These are phyloP conservation scores for Tenebrio molitor DNA, from an alignment of 1,140 invertebrate genomes.

Conservation along the genomic window DNA sequence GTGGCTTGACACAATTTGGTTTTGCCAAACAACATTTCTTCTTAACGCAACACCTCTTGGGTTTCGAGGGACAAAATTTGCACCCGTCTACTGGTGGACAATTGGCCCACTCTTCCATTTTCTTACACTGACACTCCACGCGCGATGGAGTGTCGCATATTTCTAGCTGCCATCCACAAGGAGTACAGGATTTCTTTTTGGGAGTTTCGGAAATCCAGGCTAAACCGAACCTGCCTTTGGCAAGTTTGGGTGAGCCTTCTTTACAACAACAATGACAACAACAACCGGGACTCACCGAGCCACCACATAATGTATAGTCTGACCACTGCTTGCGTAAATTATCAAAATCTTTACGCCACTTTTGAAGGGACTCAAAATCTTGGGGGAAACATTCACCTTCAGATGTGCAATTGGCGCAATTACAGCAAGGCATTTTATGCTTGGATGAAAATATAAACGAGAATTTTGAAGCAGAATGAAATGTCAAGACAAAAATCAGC, in stretches of 20 bases:
- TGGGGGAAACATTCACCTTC: constrained; percentile 3
- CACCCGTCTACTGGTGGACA: constrained; percentile 16
- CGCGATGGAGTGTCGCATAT: constrained; percentile 56
- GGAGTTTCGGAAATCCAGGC: constrained; percentile 56
- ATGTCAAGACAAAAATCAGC: not conserved
- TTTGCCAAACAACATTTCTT: not conserved
- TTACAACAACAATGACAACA: constrained; percentile 23
- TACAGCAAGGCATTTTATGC: constrained; percentile 3
- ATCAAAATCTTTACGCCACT: constrained; percentile 46
- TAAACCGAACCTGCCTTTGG: constrained; percentile 55
- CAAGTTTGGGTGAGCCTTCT: constrained; percentile 15
- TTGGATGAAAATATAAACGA: not conserved
- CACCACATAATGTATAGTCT: not conserved
- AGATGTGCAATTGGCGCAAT: not conserved
- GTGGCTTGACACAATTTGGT: not conserved
- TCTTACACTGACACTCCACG: constrained; percentile 53
- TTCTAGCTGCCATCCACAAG: constrained; percentile 57
- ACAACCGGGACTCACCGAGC: not conserved
- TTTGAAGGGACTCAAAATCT: constrained; percentile 20
- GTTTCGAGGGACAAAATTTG: not conserved
- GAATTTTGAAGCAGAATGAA: constrained; percentile 41
- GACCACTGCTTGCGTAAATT: constrained; percentile 44
- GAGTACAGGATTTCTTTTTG: constrained; percentile 43
- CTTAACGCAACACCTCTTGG: not conserved
- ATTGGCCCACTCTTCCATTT: constrained; percentile 54